phyloP scores from a whole-genome alignment of 2,888 invertebrate genomes.

The Augiades crinisus region DNA sequence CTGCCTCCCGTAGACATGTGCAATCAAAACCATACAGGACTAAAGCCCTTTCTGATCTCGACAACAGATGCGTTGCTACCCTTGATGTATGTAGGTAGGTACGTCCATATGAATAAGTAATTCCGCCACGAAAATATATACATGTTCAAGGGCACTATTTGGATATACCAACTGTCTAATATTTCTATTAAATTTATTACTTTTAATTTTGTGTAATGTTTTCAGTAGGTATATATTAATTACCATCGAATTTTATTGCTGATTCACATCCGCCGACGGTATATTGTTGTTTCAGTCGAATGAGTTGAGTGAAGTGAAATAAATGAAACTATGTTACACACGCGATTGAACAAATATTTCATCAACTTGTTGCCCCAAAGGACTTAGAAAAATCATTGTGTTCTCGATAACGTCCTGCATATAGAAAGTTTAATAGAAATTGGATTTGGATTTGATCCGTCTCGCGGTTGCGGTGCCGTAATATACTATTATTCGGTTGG shows the following conservation, averaged over 20 bases:
- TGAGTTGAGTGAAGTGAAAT: conserved; percentile 73
- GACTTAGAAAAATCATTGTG: conserved; percentile 61
- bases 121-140: too few relatives aligned
- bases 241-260: conserved; percentile 66
- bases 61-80: too few relatives aligned
- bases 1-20: too few relatives aligned
- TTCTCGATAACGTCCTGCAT: conserved; percentile 48
- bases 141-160: too few relatives aligned
- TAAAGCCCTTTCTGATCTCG: too few relatives aligned
- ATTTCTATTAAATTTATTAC: too few relatives aligned
- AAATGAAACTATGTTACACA: conserved; percentile 77
- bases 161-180: too few relatives aligned
- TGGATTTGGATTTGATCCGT: conserved; percentile 39
- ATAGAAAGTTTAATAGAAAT: conserved; percentile 48
- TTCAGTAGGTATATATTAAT: too few relatives aligned
- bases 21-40: too few relatives aligned
- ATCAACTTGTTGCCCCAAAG: conserved; percentile 74
- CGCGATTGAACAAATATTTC: conserved; percentile 77
- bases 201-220: too few relatives aligned
- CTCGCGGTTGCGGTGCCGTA: conserved; percentile 25
- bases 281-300: conserved; percentile 72
- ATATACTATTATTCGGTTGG: conserved; percentile 30
- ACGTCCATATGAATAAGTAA: too few relatives aligned
- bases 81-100: too few relatives aligned
- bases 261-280: conserved; percentile 60